phyloP scores from a whole-genome alignment of 2,113 vertebrate genomes.

The Strix aluco region DNA sequence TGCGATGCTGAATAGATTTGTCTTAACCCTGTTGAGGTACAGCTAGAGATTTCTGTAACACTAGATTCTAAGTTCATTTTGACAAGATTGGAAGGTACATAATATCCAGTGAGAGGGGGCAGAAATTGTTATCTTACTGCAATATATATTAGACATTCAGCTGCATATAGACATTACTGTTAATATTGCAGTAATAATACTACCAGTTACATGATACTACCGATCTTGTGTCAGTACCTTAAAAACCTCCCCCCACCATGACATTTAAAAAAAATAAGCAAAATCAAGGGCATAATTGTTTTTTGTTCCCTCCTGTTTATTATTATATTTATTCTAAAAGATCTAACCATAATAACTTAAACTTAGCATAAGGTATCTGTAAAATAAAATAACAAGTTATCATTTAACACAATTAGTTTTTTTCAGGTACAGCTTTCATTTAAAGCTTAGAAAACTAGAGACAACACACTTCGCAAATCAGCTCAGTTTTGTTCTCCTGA shows the following conservation, averaged over 20 bases:
- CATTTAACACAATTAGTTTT: background rate
- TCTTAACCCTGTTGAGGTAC: background rate
- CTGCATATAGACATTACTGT: background rate
- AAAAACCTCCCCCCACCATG: background rate
- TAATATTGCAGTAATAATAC: background rate
- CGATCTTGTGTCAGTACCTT: background rate
- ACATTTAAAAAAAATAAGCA: background rate
- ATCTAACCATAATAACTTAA: background rate
- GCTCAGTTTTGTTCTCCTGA: background rate
- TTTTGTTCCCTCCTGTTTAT: background rate
- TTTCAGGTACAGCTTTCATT: background rate
- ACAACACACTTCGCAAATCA: background rate
- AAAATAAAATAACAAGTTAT: background rate
- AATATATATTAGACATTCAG: background rate
- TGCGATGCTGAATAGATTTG: background rate
- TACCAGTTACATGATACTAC: background rate
- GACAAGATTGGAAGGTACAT: background rate
- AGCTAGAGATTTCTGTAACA: background rate
- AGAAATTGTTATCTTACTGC: background rate
- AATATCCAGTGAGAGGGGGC: background rate
- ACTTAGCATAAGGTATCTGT: background rate
- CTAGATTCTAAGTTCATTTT: background rate
- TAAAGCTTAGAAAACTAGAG: background rate
- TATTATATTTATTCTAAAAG: background rate
- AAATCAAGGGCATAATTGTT: background rate